Base-by-base conservation (phyloP, 2,888 invertebrate species). In the Cartodere bifasciata region DNA sequence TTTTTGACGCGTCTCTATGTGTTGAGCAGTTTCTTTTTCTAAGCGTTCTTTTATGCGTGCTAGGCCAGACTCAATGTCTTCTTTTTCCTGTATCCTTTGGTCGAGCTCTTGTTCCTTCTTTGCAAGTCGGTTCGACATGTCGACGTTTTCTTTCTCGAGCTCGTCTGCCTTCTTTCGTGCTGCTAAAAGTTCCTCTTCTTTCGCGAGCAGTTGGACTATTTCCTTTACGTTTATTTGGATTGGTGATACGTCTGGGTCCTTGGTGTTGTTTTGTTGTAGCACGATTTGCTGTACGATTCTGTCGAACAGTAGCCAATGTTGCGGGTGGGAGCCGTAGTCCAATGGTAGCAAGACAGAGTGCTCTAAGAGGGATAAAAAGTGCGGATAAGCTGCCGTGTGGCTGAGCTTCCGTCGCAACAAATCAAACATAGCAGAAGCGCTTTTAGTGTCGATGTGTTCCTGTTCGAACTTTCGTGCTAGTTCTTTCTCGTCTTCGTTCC, bases 401-500 rank as follows among this genome's bases (percentile, higher is more conserved):
- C 84, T 83, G 34, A 95, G 67, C 61, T 91, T 92, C 46, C 85
- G 70, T 43, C 87, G 67, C 41, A 94, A 56, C 41, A 91, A 63
- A 52, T 92, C 91, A 54, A 94, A 91, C 91, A 94, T 92, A 28
- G 78, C 72, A 1, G 80, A 75, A 2, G 92, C 90, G 58, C 91
- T 92, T 63, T 90, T 91, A 0, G 87, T 88, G 56, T 94, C 92
- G 28, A 94, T 79, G 58, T 92, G 91, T 45, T 86, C 84, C 53
- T 80, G 75, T 54, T 90, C 87, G 63, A 88, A 91, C 47, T 86
- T 78, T 39, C 90, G 70, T 3, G 90, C 85, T 38, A 97, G 59
- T 55, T 94, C 91, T 49, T 87, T 82, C 58, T 97, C 97, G 59
- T 97, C 97, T 62, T 95, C 94, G 50, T 82, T 85, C 25, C 95